Percentiles rank a stretch among this genome's conserved stretches.
phyloP scores from a whole-genome alignment of 1,140 invertebrate genomes.

The Lepidotrigona ventralis region DNA sequence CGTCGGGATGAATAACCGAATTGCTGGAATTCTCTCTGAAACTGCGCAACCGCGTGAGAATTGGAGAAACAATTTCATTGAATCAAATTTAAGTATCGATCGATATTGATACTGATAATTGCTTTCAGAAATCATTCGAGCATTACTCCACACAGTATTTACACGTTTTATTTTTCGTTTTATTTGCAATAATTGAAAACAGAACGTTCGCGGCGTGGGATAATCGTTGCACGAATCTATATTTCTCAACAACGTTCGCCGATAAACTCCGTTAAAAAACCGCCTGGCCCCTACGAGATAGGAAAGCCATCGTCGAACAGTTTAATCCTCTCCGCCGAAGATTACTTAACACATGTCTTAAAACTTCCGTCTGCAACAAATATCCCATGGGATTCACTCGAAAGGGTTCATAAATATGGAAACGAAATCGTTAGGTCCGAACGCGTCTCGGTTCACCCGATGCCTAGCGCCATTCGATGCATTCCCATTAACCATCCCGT shows the following conservation, averaged over 20 bases:
- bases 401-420: slow-evolving; percentile 14
- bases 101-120: not conserved
- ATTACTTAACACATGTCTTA: not conserved
- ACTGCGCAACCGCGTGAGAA: no score
- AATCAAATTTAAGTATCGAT: not conserved
- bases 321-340: not conserved
- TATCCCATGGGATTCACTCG: not conserved
- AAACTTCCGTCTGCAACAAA: not conserved
- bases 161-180: not conserved
- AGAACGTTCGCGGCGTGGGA: not conserved
- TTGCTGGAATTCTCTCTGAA: no score
- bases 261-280: not conserved
- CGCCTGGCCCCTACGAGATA: not conserved
- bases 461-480: not conserved
- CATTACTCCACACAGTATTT: not conserved
- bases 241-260: not conserved
- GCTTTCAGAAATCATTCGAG: not conserved
- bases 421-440: not conserved
- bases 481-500: slow-evolving; percentile 20
- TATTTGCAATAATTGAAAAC: not conserved
- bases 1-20: no score
- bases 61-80: not conserved
- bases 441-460: not conserved
- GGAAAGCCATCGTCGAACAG: not conserved
- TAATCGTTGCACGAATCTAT: not conserved